Conservation (phyloP, 2,888 invertebrate species). For the Malthinus seriepunctatus region DNA sequence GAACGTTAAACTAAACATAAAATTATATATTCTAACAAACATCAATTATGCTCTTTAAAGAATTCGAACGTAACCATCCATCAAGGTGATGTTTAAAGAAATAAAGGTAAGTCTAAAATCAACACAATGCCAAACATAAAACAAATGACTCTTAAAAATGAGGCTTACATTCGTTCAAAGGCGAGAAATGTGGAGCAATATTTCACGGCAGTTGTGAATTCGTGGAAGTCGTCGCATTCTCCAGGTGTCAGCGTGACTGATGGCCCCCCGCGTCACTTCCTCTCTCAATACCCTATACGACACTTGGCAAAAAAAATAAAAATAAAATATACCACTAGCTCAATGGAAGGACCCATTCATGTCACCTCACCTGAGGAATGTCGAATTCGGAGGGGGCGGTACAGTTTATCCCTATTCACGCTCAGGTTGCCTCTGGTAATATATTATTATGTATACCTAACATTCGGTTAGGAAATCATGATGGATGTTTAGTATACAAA, state of each 20-base stretch:
- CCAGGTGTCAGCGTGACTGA: slow-evolving; percentile 54
- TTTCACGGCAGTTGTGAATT: slow-evolving; percentile 49
- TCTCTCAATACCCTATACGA: slow-evolving; percentile 36
- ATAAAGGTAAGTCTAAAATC: slow-evolving; percentile 33
- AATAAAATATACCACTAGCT: slow-evolving; percentile 39
- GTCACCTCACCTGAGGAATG: slow-evolving; percentile 44
- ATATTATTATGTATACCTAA: slow-evolving; percentile 17
- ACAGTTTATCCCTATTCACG: slow-evolving; percentile 26
- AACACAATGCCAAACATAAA: slow-evolving; percentile 42
- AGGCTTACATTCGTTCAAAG: slow-evolving; percentile 40
- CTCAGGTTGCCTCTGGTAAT: slow-evolving; percentile 19
- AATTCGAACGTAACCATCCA: slow-evolving; percentile 4
- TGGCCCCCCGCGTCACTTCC: slow-evolving; percentile 50
- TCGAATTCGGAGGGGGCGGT: slow-evolving; percentile 34
- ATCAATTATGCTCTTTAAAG: slow-evolving; percentile 3
- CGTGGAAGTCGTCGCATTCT: slow-evolving; percentile 52
- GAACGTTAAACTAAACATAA: too few species aligned
- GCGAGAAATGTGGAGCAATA: slow-evolving; percentile 44
- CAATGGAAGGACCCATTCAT: slow-evolving; percentile 44
- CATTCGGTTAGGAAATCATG: slow-evolving; percentile 22
- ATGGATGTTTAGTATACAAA: slow-evolving; percentile 22
- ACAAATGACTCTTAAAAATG: slow-evolving; percentile 47
- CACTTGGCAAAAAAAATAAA: slow-evolving; percentile 33
- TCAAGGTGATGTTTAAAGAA: slow-evolving; percentile 4
- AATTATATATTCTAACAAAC: not conserved